These are phyloP conservation scores for Brachylomia viminalis DNA, from an alignment of 2,888 invertebrate genomes.

Conservation along the genomic window DNA sequence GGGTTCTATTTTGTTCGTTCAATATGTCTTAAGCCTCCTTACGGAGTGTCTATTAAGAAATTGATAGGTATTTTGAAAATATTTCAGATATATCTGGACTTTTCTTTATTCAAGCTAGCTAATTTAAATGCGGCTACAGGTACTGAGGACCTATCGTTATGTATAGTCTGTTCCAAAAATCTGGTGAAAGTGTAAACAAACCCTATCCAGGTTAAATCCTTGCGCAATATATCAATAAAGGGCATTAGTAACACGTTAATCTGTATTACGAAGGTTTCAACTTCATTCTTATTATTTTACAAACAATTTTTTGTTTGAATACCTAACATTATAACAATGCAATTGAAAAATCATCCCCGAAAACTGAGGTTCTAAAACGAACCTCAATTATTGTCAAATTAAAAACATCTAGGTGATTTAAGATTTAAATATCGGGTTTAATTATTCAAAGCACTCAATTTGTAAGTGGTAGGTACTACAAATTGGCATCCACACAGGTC, in stretches of 20 bases:
- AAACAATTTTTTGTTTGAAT: neutral
- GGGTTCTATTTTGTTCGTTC: conserved; percentile 19
- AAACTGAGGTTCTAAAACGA: neutral
- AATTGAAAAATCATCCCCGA: no score
- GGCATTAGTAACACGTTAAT: neutral
- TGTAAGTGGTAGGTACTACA: neutral
- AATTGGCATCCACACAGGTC: neutral
- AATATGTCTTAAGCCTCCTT: conserved; percentile 2
- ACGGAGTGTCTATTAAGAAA: neutral
- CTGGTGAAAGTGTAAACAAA: neutral
- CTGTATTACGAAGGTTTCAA: neutral
- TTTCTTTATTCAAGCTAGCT: neutral
- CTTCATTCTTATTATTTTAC: no score
- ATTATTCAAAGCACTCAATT: neutral
- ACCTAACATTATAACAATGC: no score
- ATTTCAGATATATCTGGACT: neutral
- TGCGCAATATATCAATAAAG: neutral
- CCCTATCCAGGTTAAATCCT: neutral
- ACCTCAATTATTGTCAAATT: neutral
- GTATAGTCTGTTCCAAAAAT: neutral
- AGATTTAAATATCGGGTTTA: neutral
- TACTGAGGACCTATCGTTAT: neutral
- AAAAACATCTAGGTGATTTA: neutral
- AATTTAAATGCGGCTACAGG: neutral
- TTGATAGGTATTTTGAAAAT: neutral